Conservation (phyloP, 2,113 vertebrate species). For the Rhabdornis inornatus region DNA sequence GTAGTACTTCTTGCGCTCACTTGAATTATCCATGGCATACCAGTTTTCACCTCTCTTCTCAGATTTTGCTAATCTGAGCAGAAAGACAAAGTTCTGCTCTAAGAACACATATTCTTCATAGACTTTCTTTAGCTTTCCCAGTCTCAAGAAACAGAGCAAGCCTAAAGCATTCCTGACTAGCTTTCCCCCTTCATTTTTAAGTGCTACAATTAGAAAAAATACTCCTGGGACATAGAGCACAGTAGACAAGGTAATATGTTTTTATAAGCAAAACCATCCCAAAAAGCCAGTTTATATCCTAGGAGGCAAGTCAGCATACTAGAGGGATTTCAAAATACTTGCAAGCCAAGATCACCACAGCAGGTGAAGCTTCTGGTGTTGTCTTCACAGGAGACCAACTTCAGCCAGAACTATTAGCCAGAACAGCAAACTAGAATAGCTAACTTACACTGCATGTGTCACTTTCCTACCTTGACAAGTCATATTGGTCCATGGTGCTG, state of each 20-base stretch:
- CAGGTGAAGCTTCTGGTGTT: background rate
- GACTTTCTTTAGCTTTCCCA: background rate
- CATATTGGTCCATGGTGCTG: constrained; percentile 84
- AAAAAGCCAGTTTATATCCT: background rate
- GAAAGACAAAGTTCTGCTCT: background rate
- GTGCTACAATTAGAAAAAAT: background rate
- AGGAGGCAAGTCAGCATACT: background rate
- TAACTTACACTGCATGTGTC: background rate
- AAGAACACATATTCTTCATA: background rate
- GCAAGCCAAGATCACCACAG: background rate
- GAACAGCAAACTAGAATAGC: background rate
- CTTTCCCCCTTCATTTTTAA: background rate
- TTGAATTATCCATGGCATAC: constrained; percentile 77
- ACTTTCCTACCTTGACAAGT: constrained; percentile 86
- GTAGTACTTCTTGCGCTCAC: constrained; percentile 82
- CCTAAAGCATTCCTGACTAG: background rate
- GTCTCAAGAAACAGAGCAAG: background rate
- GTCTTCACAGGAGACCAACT: background rate
- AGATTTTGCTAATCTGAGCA: constrained; percentile 80
- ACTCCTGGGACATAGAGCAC: background rate
- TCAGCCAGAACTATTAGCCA: background rate
- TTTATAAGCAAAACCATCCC: background rate
- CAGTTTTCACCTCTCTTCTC: constrained; percentile 79
- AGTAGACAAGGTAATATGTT: background rate
- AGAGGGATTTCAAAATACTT: background rate